A percentile compares a stretch with the other conserved stretches of the same genome.
phyloP scores from a whole-genome alignment of 64 coral and sea anemone genomes.

The Platygyra sinensis region DNA sequence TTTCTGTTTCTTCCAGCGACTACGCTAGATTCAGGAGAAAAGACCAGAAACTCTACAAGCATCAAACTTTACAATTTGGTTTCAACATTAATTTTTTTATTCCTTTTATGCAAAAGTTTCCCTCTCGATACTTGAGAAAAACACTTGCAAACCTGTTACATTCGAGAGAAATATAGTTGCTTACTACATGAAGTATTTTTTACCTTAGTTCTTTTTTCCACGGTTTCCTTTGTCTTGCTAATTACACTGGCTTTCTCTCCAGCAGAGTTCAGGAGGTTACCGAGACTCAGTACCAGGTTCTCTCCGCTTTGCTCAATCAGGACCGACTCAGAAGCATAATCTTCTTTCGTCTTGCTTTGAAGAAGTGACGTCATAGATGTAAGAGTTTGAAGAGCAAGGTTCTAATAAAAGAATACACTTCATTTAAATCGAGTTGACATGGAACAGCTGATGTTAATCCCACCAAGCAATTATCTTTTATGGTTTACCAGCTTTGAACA shows the following conservation, averaged over 20 bases:
- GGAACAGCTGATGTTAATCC: no score
- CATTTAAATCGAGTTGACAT: neutral
- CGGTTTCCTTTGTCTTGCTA: neutral
- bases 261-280: conserved; percentile 70
- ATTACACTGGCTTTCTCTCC: conserved; percentile 49
- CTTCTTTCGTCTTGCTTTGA: conserved; percentile 59
- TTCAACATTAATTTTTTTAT: no score
- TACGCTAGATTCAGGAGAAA: no score
- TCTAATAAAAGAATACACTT: conserved; percentile 16
- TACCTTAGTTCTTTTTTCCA: neutral
- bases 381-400: conserved; percentile 49
- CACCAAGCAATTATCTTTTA: no score
- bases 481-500: no score
- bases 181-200: neutral
- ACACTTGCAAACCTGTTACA: no score
- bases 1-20: no score
- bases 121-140: no score
- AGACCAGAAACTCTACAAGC: no score
- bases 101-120: no score
- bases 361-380: conserved; percentile 63
- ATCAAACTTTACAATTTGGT: no score
- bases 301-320: conserved; percentile 74
- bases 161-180: no score
- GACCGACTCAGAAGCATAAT: conserved; percentile 41
- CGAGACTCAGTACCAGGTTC: conserved; percentile 79